These are phyloP conservation scores for Lymantria monacha DNA, from an alignment of 2,888 invertebrate species.

Conservation along the genomic window DNA sequence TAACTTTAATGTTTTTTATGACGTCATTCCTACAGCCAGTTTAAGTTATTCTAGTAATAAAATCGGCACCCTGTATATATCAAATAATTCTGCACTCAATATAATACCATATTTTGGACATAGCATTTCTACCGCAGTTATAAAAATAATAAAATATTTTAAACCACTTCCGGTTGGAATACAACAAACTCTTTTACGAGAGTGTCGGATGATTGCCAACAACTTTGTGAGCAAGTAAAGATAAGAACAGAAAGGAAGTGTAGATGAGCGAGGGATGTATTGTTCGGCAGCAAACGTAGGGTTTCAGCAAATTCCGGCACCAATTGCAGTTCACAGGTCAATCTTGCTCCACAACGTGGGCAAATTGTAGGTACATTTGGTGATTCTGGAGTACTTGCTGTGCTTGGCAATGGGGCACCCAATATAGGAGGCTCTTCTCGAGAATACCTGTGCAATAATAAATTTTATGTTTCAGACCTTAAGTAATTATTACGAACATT, in stretches of 20 bases:
- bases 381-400: constrained; percentile 57
- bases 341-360: constrained; percentile 86
- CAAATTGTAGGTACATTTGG: constrained; percentile 75
- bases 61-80: too few relatives aligned
- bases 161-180: constrained; percentile 87
- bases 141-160: constrained; percentile 18
- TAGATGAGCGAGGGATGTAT: constrained; percentile 77
- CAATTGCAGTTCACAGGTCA: constrained; percentile 92
- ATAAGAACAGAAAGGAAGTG: constrained; percentile 94
- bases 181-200: constrained; percentile 87
- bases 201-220: constrained; percentile 88
- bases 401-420: constrained; percentile 83
- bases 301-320: constrained; percentile 90
- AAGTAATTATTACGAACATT: too few relatives aligned
- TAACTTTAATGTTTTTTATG: too few relatives aligned
- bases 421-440: constrained; percentile 87
- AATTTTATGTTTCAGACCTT: background rate
- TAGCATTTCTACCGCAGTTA: too few relatives aligned
- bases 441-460: constrained; percentile 84
- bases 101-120: too few relatives aligned
- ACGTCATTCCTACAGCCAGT: too few relatives aligned
- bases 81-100: too few relatives aligned
- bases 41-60: too few relatives aligned
- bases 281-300: constrained; percentile 81
- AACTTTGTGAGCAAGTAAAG: constrained; percentile 92